These are phyloP conservation scores for Epinotia nisella DNA, from an alignment of 2,888 invertebrate genomes.

Conservation along the genomic window DNA sequence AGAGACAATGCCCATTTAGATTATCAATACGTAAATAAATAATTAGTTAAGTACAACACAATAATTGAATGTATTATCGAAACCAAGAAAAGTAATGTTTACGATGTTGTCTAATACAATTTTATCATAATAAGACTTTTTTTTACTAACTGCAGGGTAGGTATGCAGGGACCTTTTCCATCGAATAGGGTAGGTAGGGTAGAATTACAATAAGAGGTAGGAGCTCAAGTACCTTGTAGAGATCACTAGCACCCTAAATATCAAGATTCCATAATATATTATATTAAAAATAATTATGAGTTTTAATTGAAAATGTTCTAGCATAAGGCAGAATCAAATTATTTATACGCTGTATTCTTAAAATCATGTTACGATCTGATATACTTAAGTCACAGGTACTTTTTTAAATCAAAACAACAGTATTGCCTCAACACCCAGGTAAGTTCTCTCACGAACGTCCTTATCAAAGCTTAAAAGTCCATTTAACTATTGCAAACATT, in stretches of 20 bases:
- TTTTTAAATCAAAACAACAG: background rate
- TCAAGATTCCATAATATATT: no score
- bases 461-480: constrained; percentile 37
- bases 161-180: background rate
- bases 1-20: background rate
- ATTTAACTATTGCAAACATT: constrained; percentile 32
- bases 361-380: background rate
- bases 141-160: no score
- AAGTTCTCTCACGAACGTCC: constrained; percentile 14
- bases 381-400: background rate
- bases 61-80: no score
- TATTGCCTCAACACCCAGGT: constrained; percentile 26
- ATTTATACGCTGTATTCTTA: background rate
- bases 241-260: background rate
- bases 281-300: background rate
- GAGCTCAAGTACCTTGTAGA: background rate
- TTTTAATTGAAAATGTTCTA: background rate
- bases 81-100: no score
- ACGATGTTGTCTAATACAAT: no score
- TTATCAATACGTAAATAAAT: background rate
- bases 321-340: background rate
- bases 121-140: no score
- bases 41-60: no score
- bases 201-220: background rate
- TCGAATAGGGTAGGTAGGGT: background rate